Evolutionary conservation across 2,113 vertebrate genomes (phyloP).

Genomic region (Suncus etruscus): DNA sequence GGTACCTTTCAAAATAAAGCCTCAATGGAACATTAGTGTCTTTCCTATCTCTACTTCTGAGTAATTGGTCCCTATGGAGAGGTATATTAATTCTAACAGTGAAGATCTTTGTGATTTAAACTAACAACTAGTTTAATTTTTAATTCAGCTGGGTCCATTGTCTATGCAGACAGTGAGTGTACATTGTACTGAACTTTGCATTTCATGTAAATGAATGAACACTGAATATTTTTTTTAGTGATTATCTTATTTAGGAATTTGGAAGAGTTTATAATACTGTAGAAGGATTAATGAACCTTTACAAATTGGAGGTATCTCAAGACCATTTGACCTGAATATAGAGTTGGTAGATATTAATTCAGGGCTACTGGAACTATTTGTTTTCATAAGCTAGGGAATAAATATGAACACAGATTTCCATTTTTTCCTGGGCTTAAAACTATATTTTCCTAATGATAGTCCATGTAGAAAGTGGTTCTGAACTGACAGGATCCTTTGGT

Average conservation of each 20-base stretch:
- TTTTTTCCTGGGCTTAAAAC: background rate
- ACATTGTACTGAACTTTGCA: background rate
- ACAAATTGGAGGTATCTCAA: background rate
- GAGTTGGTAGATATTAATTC: background rate
- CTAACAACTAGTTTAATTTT: conserved; percentile 27
- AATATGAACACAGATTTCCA: background rate
- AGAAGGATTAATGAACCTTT: conserved; percentile 13
- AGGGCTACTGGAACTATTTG: background rate
- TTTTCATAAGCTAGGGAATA: background rate
- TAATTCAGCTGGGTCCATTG: background rate
- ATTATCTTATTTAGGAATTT: conserved; percentile 1
- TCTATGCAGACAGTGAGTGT: background rate
- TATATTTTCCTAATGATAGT: background rate
- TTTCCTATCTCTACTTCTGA: background rate
- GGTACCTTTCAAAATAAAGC: conserved; percentile 1
- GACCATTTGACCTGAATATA: conserved; percentile 20
- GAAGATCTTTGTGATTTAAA: background rate
- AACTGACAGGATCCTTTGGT: background rate
- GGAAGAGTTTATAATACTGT: background rate
- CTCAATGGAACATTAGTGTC: background rate
- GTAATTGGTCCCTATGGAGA: background rate
- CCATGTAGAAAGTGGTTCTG: background rate
- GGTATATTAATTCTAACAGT: conserved; percentile 45
- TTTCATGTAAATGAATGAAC: conserved; percentile 3
- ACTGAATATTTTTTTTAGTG: background rate